phyloP scores from a whole-genome alignment of 1,140 invertebrate species.

The Drosophila baimaii region DNA sequence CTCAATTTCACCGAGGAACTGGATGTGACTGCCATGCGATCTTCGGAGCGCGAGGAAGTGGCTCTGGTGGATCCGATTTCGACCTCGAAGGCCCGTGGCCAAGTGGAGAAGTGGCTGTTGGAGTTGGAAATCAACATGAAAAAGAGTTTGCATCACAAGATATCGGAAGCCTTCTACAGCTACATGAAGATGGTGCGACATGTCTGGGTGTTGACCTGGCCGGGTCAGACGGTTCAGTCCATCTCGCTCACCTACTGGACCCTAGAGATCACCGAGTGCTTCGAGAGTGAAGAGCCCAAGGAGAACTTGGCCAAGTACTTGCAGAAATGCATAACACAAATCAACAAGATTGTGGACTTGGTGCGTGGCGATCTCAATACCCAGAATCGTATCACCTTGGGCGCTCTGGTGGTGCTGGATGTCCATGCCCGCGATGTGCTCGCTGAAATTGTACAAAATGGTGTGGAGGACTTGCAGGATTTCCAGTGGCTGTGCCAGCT shows the following conservation, averaged over 20 bases:
- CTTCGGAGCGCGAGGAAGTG: slow-evolving; percentile 93
- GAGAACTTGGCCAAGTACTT: slow-evolving; percentile 86
- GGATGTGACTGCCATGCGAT: slow-evolving; percentile 95
- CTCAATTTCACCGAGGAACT: slow-evolving; percentile 94
- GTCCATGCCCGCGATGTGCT: slow-evolving; percentile 96
- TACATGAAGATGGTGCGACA: slow-evolving; percentile 88
- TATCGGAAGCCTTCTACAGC: slow-evolving; percentile 87
- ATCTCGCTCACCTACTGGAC: slow-evolving; percentile 96
- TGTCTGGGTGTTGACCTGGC: slow-evolving; percentile 95
- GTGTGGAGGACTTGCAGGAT: slow-evolving; percentile 89
- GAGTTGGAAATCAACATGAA: slow-evolving; percentile 97
- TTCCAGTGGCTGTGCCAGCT: slow-evolving; percentile 97
- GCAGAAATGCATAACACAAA: slow-evolving; percentile 88
- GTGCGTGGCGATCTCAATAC: slow-evolving; percentile 93
- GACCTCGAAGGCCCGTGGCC: slow-evolving; percentile 94
- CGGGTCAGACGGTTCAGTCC: slow-evolving; percentile 94
- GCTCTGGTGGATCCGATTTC: slow-evolving; percentile 91
- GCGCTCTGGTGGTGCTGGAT: slow-evolving; percentile 95
- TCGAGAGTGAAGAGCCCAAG: slow-evolving; percentile 84
- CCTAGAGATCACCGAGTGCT: slow-evolving; percentile 91
- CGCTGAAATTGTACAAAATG: slow-evolving; percentile 88
- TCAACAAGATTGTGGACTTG: slow-evolving; percentile 92
- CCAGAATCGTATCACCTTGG: slow-evolving; percentile 95
- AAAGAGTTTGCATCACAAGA: slow-evolving; percentile 91
- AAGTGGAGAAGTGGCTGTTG: slow-evolving; percentile 98